Evolutionary conservation across 2,797 vertebrate species (phyloP).

Genomic region (Rhincodon typus): DNA sequence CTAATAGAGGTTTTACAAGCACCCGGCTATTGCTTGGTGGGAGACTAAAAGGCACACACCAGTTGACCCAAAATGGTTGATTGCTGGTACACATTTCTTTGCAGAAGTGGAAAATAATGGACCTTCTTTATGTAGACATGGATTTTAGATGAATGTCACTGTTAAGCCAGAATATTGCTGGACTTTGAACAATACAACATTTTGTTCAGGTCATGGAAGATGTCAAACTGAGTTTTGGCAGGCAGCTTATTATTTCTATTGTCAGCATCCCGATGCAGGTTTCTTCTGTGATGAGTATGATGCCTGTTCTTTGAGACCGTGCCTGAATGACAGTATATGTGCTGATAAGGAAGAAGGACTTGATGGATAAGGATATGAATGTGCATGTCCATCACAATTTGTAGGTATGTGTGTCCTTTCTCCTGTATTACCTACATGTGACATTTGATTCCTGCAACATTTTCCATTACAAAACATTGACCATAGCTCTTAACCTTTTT

Average conservation of each 20-base stretch:
- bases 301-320: slow-evolving; percentile 60
- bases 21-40: slow-evolving; percentile 58
- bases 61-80: slow-evolving; percentile 62
- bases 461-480: background rate
- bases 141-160: slow-evolving; percentile 66
- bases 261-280: slow-evolving; percentile 61
- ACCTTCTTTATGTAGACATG: slow-evolving; percentile 56
- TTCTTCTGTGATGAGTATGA: slow-evolving; percentile 69
- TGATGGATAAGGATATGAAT: slow-evolving; percentile 57
- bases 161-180: slow-evolving; percentile 67
- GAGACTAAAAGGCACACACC: slow-evolving; percentile 53
- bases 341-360: slow-evolving; percentile 50
- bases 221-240: slow-evolving; percentile 64
- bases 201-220: slow-evolving; percentile 70
- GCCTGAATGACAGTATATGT: slow-evolving; percentile 64
- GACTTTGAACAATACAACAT: slow-evolving; percentile 52
- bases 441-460: background rate
- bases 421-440: background rate
- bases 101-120: slow-evolving; percentile 56
- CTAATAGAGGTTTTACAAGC: slow-evolving; percentile 43
- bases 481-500: too few relatives aligned
- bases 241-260: slow-evolving; percentile 61
- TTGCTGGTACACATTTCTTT: slow-evolving; percentile 68
- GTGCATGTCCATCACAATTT: slow-evolving; percentile 61
- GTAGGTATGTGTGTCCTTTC: slow-evolving; percentile 56